Evolutionary conservation across 2,888 invertebrate species (phyloP).

Genomic region (Drosophila anomalipes): DNA sequence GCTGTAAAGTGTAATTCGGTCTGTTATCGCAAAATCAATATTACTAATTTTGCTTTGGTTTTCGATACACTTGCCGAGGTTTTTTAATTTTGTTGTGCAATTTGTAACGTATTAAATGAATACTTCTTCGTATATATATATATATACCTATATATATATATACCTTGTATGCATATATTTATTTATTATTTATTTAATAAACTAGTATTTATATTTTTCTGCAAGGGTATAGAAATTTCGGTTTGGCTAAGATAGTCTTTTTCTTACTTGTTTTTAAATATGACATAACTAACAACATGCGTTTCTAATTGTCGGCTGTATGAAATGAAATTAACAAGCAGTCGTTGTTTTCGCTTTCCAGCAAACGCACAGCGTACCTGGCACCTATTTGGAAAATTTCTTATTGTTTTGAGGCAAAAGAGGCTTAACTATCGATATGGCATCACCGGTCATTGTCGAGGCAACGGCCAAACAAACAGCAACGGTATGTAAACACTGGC

Average conservation of each 20-base stretch:
- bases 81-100: background rate
- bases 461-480: constrained; percentile 94
- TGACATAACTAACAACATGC: constrained; percentile 62
- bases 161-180: background rate
- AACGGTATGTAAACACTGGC: constrained; percentile 88
- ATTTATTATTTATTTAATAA: background rate
- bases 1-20: constrained; percentile 30
- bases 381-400: constrained; percentile 16
- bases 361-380: constrained; percentile 58
- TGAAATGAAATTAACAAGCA: constrained; percentile 11
- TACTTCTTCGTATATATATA: background rate
- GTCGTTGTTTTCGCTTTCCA: constrained; percentile 29
- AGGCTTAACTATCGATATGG: constrained; percentile 76
- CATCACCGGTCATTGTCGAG: constrained; percentile 92
- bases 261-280: constrained; percentile 37
- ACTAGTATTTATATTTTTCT: background rate
- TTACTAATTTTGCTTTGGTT: constrained; percentile 71
- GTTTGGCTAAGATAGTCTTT: background rate
- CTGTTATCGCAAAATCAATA: constrained; percentile 69
- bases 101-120: background rate
- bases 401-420: constrained; percentile 38
- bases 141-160: background rate
- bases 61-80: constrained; percentile 6
- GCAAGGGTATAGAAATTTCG: background rate
- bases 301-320: constrained; percentile 8